Base-by-base conservation (phyloP, 2,888 invertebrate genomes). In the Gerosis bhagava region DNA sequence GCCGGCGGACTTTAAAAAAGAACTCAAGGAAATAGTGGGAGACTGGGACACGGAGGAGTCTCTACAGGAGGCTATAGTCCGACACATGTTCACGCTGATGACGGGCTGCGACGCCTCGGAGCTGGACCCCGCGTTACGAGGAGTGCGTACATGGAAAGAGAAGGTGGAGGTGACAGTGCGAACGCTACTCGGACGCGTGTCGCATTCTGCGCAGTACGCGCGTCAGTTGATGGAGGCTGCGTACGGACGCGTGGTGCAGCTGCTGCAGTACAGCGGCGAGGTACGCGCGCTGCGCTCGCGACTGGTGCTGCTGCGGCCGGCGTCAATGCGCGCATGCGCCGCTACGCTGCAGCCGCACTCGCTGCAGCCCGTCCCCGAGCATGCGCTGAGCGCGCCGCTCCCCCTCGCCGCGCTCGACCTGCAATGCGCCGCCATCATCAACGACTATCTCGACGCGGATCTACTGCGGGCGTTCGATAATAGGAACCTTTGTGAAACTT, bases 181-280 rank as follows among this genome's bases (percentile, higher is more conserved):
- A 6, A 54, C 54, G 6, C 49, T 80, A 4, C 53, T 69, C 2
- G 78, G 76, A 1, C 62, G 57, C 10, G 71, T 75, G 1, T 39
- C 69, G 0, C 67, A 76, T 45, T 75, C 82, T 2, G 61, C 66
- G 7, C 77, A 81, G 44, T 82, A 80, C 48, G 66, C 67, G 1
- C 60, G 67, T 5, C 54, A 63, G 7, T 49, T 70, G 1, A 61
- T 80, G 7, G 64, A 72, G 39, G 58, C 67, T 0, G 70, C 70
- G 0, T 69, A 70, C 29, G 59, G 51, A 5, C 57, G 69, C 11
- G 52, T 71, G 4, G 21, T 26, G 24, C 52, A 56, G 13, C 53
- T 54, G 3, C 54, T 59, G 2, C 21, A 34, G 1, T 62, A 63
- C 36, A 43, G 36, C 7, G 29, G 48, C 1, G 35, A 29, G 5